A percentile compares a stretch with the other conserved stretches of the same genome.
phyloP scores from a whole-genome alignment of 2,888 invertebrate genomes.

The Oscheius onirici region DNA sequence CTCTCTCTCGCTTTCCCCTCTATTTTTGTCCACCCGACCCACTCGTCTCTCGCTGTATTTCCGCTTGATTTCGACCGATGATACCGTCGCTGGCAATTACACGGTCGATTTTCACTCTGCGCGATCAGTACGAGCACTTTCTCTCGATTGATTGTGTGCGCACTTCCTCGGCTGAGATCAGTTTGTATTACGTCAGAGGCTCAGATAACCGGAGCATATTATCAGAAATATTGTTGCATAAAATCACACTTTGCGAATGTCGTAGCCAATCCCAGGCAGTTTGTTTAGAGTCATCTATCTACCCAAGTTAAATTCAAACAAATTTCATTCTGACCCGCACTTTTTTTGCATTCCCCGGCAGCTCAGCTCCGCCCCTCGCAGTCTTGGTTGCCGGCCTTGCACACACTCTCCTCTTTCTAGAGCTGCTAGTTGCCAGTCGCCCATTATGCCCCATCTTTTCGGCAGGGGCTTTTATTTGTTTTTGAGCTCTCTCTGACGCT shows the following conservation, averaged over 20 bases:
- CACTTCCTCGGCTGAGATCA: too few species aligned
- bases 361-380: slow-evolving; percentile 1
- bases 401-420: slow-evolving; percentile 3
- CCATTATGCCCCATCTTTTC: slow-evolving; percentile 25
- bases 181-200: too few species aligned
- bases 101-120: neutral
- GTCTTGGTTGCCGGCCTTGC: slow-evolving; percentile 11
- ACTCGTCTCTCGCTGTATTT: neutral
- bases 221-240: too few species aligned
- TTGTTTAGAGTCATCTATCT: neutral
- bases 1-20: neutral
- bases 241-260: neutral
- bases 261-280: neutral
- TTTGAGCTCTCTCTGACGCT: slow-evolving; percentile 12
- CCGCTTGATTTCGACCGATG: neutral
- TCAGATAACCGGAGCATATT: too few species aligned
- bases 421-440: slow-evolving; percentile 9
- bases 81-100: neutral
- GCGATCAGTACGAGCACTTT: neutral
- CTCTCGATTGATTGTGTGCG: too few species aligned
- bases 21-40: neutral
- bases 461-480: slow-evolving; percentile 11
- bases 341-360: neutral
- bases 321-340: neutral
- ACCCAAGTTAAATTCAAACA: neutral